A percentile compares a stretch with the other conserved stretches of the same genome.
Conservation (phyloP, 2,797 vertebrate genomes). For the Champsocephalus esox region DNA sequence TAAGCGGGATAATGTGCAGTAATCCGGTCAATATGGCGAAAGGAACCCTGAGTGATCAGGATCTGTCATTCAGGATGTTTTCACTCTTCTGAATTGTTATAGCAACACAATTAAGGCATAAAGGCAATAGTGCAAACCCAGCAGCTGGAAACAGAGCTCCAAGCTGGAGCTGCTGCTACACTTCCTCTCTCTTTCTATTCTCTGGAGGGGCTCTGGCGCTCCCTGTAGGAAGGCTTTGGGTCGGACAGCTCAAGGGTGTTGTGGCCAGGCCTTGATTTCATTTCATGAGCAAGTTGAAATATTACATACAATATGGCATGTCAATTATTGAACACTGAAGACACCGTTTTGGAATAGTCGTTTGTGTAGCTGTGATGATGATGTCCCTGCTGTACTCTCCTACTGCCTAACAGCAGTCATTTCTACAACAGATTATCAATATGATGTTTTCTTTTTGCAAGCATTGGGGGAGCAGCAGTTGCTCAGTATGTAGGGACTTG, state of each 20-base stretch:
- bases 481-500: too few relatives aligned
- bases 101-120: background rate
- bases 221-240: slow-evolving; percentile 24
- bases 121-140: background rate
- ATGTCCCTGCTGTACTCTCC: slow-evolving; percentile 7
- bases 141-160: background rate
- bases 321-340: background rate
- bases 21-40: too few relatives aligned
- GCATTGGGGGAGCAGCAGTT: background rate
- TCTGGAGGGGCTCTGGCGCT: slow-evolving; percentile 34
- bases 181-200: background rate
- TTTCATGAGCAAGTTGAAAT: slow-evolving; percentile 3
- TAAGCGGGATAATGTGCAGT: too few relatives aligned
- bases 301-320: background rate
- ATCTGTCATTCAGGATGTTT: background rate
- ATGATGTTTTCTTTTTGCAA: background rate
- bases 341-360: background rate
- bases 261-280: background rate
- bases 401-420: slow-evolving; percentile 11
- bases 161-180: background rate
- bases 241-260: background rate
- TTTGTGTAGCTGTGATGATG: background rate
- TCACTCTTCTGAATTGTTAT: background rate
- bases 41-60: too few relatives aligned
- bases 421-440: background rate